Conservation (phyloP, 2,888 invertebrate species). For the Scaeva pyrastri region DNA sequence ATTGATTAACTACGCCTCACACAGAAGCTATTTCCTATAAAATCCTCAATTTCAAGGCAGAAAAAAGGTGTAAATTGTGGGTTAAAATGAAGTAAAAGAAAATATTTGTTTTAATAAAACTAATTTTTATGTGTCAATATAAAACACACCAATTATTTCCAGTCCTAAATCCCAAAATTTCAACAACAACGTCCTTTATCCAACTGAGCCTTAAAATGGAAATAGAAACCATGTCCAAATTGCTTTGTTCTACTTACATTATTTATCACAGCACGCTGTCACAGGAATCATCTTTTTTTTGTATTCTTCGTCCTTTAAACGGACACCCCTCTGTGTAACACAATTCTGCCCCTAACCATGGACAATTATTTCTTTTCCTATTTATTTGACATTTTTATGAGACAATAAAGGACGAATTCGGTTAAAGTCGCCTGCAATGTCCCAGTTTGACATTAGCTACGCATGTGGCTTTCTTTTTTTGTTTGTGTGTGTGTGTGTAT, state of each 20-base stretch:
- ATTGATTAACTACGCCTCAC: neutral
- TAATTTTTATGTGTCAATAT: slow-evolving; percentile 1
- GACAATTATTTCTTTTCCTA: slow-evolving; percentile 71
- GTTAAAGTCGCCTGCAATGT: slow-evolving; percentile 51
- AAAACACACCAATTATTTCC: slow-evolving; percentile 17
- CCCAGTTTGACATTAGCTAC: slow-evolving; percentile 54
- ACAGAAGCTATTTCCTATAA: neutral
- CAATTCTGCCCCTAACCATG: slow-evolving; percentile 68
- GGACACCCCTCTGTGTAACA: slow-evolving; percentile 52
- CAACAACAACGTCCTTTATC: slow-evolving; percentile 20
- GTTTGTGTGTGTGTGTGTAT: neutral
- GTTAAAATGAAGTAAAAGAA: neutral
- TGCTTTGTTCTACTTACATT: slow-evolving; percentile 30
- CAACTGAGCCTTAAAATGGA: no score
- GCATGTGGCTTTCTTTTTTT: slow-evolving; percentile 46
- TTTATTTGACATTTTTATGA: slow-evolving; percentile 72
- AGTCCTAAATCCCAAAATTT: neutral
- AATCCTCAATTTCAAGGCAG: neutral
- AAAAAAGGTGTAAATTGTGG: neutral
- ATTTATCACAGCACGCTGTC: slow-evolving; percentile 64
- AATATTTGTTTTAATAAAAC: neutral
- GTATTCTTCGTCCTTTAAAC: neutral
- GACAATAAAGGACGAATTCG: slow-evolving; percentile 54
- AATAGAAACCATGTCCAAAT: slow-evolving; percentile 36
- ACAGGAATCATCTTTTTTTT: slow-evolving; percentile 20